Evolutionary conservation across 2,797 vertebrate species (phyloP).

Genomic region (Tenualosa ilisha): DNA sequence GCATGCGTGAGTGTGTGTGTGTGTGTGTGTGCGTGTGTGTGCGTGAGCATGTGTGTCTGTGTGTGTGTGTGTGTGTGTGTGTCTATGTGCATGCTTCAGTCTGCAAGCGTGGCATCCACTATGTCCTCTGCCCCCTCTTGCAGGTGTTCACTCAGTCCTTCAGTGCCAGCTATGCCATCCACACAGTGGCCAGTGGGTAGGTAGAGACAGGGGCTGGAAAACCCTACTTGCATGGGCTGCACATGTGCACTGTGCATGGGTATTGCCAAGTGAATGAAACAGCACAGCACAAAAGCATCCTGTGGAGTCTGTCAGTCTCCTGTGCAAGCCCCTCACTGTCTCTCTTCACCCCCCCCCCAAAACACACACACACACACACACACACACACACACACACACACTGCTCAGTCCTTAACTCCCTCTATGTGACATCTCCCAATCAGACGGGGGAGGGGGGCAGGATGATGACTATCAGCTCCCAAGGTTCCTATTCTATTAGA

Average conservation of each 20-base stretch:
- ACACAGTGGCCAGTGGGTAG: constrained; percentile 82
- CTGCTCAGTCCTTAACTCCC: constrained; percentile 56
- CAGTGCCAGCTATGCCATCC: constrained; percentile 82
- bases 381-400: constrained; percentile 46
- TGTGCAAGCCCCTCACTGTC: constrained; percentile 46
- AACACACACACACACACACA: too few species aligned
- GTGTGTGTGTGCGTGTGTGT: constrained; percentile 45
- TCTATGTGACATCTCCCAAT: background rate
- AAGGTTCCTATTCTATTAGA: constrained; percentile 1
- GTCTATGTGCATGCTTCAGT: constrained; percentile 11
- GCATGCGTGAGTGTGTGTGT: background rate
- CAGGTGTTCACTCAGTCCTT: constrained; percentile 86
- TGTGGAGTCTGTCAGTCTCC: background rate
- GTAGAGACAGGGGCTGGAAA: constrained; percentile 68
- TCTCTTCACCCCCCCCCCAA: constrained; percentile 46
- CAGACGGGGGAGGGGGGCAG: background rate
- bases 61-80: constrained; percentile 42
- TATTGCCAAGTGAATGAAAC: constrained; percentile 48
- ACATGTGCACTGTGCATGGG: constrained; percentile 68
- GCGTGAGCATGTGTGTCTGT: background rate
- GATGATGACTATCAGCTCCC: background rate
- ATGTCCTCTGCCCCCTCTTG: constrained; percentile 74
- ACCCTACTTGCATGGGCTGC: constrained; percentile 69
- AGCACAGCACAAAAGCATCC: background rate
- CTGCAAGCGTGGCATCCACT: constrained; percentile 53